Evolutionary conservation across 2,797 vertebrate genomes (phyloP), one percentile per base, ranked within the genome.

Genomic region (Oreonectes daqikongensis): DNA sequence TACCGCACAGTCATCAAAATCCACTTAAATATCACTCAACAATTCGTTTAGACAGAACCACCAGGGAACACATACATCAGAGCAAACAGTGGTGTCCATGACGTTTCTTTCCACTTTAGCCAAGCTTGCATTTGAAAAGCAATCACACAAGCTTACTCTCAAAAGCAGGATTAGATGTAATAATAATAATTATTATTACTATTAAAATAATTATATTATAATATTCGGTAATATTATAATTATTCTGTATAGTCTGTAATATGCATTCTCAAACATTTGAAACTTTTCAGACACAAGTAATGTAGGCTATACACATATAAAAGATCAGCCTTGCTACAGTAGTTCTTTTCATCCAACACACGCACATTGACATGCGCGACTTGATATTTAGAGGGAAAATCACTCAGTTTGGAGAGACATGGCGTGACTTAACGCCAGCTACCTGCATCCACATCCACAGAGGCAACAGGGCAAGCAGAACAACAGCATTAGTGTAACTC

Each of bases 61-160:
- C 64, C 85, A 84, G 84, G 55, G 82, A 79, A 75, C 46, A 40
- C 10, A 35, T 24, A 83, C 79, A 85, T 89, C 81, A 89, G n/a
- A n/a, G n/a, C n/a, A n/a, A n/a, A n/a, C n/a, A 82, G 82, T 84
- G 67, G 85, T 53, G 77, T n/a, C 69, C 81, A 84, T 86, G 83
- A 85, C 74, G 81, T 79, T 68, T 67, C 35, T 52, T 72, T 79
- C n/a, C n/a, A n/a, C n/a, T n/a, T n/a, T n/a, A n/a, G 67, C 75
- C 38, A 28, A 75, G 18, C 69, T 40, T 20, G n/a, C 4, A 15
- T n/a, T 40, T 10, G 1, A 55, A 14, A 55, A 55, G 20, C 24
- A 57, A 26, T 15, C 50, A 22, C 12, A 57, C 24, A 57, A 28
- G 24, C 53, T 44, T 65, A n/a, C 14, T 42, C 26, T 26, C 22